Evolutionary conservation across 2,888 invertebrate species (phyloP), one percentile per base, ranked within the genome.

Genomic region (Amiota minor): DNA sequence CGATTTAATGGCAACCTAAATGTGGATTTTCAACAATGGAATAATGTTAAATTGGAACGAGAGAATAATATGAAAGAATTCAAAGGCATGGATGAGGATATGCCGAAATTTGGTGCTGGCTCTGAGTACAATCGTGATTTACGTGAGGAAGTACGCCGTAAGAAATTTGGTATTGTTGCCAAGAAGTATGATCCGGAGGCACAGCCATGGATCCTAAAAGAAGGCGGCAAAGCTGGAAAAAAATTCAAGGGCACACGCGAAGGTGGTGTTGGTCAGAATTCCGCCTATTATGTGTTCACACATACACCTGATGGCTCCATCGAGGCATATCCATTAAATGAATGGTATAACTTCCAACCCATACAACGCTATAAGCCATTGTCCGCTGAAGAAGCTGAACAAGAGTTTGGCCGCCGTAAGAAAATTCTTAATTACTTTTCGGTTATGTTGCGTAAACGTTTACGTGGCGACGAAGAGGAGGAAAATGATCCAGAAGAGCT

Each of bases 361-460:
- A 90, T 90, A 75, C 90, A 90, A 73, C 86, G 90, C 70, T 98
- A 99, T 89, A 98, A 98, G 90, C 94, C 98, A 0, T 91, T 99
- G 14, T 97, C 97, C 11, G 97, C 97, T 0, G 99, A 99, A 90
- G 99, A 99, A 90, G 99, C 99, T 0, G 99, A 99, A 87, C 95
- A 97, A 85, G 97, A 98, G 88, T 99, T 98, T 89, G 96, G 94
- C 78, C 95, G 98, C 86, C 93, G 99, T 55, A 97, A 98, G 90
- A 98, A 97, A 88, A 96, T 97, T 71, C 93, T 98, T 91, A 99
- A 99, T 91, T 97, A 94, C 89, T 99, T 98, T 89, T 95, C 96
- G 2, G 92, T 98, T 74, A 98, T 98, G 98, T 93, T 96, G 88
- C 93, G 96, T 20, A 97, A 97, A 89, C 93, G 97, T 73, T 91